phyloP scores from a whole-genome alignment of 2,113 vertebrate species.

The Albula glossodonta region DNA sequence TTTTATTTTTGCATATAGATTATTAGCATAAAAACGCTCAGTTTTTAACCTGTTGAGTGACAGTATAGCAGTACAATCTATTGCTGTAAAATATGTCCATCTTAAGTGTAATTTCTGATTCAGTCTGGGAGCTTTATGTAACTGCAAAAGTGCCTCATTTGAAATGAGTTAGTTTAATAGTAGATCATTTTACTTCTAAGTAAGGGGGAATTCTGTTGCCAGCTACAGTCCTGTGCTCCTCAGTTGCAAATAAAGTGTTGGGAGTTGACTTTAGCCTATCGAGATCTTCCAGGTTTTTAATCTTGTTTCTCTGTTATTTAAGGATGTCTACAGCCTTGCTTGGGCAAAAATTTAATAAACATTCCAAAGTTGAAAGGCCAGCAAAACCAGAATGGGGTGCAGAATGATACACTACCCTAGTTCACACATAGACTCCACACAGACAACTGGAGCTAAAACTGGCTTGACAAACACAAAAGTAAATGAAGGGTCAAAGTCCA shows the following conservation, averaged over 20 bases:
- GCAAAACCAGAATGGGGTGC: neutral
- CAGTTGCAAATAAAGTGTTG: neutral
- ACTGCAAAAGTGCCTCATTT: too few relatives aligned
- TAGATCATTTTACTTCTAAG: too few relatives aligned
- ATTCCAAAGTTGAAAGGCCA: slow-evolving; percentile 15
- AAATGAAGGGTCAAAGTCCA: neutral
- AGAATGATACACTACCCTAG: neutral
- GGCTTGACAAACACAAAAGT: neutral
- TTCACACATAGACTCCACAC: neutral
- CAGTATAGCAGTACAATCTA: too few relatives aligned
- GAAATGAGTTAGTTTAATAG: too few relatives aligned
- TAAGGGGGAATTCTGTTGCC: too few relatives aligned
- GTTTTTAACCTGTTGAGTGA: too few relatives aligned
- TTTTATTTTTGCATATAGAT: too few relatives aligned
- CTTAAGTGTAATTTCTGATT: too few relatives aligned
- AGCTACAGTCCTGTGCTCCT: neutral
- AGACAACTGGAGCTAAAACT: neutral
- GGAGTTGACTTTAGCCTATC: neutral
- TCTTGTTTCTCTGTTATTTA: neutral
- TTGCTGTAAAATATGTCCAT: too few relatives aligned
- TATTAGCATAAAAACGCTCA: too few relatives aligned
- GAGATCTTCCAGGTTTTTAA: neutral
- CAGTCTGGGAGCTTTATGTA: too few relatives aligned
- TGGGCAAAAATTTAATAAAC: too few relatives aligned
- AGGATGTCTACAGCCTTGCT: neutral